These are phyloP conservation scores for Chrysomela aeneicollis DNA, from an alignment of 2,888 invertebrate genomes.

Conservation along the genomic window DNA sequence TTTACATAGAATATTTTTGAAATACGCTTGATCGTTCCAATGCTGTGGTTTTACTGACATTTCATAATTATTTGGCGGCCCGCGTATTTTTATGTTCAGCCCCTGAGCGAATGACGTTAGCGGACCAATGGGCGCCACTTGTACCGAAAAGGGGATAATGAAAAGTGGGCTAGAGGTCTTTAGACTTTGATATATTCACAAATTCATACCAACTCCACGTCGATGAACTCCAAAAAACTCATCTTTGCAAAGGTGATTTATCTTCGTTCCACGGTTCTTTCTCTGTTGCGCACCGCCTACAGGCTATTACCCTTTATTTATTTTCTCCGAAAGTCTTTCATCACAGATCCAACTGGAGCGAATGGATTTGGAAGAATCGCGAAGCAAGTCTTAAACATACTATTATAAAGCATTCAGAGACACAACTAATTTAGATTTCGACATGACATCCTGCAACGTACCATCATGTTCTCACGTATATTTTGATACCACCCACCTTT, in stretches of 20 bases:
- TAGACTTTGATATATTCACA: constrained; percentile 62
- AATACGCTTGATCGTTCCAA: too few relatives aligned
- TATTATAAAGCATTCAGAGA: too few relatives aligned
- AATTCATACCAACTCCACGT: constrained; percentile 62
- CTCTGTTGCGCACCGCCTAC: constrained; percentile 38
- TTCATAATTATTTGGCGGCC: not conserved
- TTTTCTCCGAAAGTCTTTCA: constrained; percentile 26
- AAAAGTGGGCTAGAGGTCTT: constrained; percentile 60
- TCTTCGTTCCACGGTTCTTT: constrained; percentile 61
- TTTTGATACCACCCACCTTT: too few relatives aligned
- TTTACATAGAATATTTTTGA: too few relatives aligned
- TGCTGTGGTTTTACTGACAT: not conserved
- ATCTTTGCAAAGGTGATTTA: constrained; percentile 62
- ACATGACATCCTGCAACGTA: too few relatives aligned
- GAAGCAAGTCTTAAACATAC: not conserved
- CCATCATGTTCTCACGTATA: too few relatives aligned
- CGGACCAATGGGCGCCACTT: constrained; percentile 53
- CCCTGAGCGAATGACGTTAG: constrained; percentile 31
- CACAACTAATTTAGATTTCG: too few relatives aligned
- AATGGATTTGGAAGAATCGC: not conserved
- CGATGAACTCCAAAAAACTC: constrained; percentile 62
- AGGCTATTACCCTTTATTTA: constrained; percentile 38
- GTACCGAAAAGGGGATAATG: constrained; percentile 51
- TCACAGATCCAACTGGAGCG: constrained; percentile 3
- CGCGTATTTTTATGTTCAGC: not conserved